Conservation (phyloP, 1,140 invertebrate genomes). For the Scaptodrosophila lebanonensis region DNA sequence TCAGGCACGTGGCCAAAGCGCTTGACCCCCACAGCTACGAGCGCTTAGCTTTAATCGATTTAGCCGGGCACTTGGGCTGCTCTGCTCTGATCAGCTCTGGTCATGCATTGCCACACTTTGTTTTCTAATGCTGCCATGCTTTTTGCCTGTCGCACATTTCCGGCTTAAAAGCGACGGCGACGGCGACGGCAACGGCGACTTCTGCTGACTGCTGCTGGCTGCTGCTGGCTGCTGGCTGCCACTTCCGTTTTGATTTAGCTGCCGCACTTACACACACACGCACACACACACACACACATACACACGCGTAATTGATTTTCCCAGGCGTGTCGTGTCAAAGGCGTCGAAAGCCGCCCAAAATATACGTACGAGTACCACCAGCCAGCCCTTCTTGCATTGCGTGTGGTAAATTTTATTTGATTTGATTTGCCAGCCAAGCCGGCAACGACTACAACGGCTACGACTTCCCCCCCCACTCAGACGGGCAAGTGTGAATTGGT, state of each 20-base stretch:
- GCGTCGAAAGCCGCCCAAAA: constrained; percentile 17
- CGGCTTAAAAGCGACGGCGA: constrained; percentile 47
- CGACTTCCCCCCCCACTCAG: too few relatives aligned
- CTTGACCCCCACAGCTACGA: too few relatives aligned
- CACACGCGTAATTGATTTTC: constrained; percentile 51
- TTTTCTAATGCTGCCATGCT: constrained; percentile 41
- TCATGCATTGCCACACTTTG: constrained; percentile 21
- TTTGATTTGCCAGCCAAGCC: constrained; percentile 21
- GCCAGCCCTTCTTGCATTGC: constrained; percentile 9
- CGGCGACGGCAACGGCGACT: constrained; percentile 8
- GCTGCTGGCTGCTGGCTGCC: constrained; percentile 28
- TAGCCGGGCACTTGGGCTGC: too few relatives aligned
- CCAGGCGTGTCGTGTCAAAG: constrained; percentile 19
- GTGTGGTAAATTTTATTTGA: constrained; percentile 48
- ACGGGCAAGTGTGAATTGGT: constrained; percentile 18
- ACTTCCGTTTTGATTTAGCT: constrained; percentile 38
- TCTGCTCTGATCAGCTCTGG: constrained; percentile 8
- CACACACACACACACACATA: constrained; percentile 8
- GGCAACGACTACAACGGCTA: too few relatives aligned
- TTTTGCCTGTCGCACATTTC: constrained; percentile 54
- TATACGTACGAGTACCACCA: too few relatives aligned
- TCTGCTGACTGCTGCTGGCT: constrained; percentile 15
- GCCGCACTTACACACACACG: neutral
- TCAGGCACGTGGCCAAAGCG: constrained; percentile 46
- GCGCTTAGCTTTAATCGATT: constrained; percentile 3